Evolutionary conservation across 2,888 invertebrate genomes (phyloP).

Genomic region (Caenorhabditis doughertyi): DNA sequence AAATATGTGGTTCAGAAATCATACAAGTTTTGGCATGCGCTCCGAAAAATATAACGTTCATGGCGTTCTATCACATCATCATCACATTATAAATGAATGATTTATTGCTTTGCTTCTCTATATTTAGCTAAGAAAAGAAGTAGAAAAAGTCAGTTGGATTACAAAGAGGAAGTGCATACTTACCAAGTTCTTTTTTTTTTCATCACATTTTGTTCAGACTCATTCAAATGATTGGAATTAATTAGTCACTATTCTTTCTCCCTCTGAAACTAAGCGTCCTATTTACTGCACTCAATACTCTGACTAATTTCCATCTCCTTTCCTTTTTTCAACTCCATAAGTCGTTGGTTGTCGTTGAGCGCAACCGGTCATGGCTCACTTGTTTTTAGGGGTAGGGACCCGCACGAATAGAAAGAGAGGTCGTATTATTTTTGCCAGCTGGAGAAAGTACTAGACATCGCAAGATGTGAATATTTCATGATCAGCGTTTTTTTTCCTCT

Average conservation of each 20-base stretch:
- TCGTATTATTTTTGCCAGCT: background rate
- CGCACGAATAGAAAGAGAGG: background rate
- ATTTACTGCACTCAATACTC: constrained; percentile 9
- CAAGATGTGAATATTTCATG: constrained; percentile 49
- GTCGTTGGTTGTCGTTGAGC: background rate
- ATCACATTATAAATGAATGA: constrained; percentile 52
- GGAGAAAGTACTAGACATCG: constrained; percentile 22
- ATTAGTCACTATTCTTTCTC: constrained; percentile 40
- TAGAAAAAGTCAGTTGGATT: background rate
- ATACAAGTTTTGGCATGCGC: background rate
- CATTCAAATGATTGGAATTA: constrained; percentile 46
- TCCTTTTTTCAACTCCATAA: background rate
- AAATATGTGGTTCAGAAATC: constrained; percentile 24
- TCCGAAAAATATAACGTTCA: constrained; percentile 17
- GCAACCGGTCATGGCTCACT: constrained; percentile 35
- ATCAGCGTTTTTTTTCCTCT: background rate
- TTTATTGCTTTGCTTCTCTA: constrained; percentile 21
- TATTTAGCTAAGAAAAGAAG: background rate
- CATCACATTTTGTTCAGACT: constrained; percentile 17
- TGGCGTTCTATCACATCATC: constrained; percentile 39
- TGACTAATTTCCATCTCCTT: constrained; percentile 21
- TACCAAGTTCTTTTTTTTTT: constrained; percentile 29
- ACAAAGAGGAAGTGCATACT: constrained; percentile 2
- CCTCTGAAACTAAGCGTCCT: constrained; percentile 12
- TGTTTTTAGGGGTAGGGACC: background rate